Evolutionary conservation across 2,113 vertebrate species (phyloP).

Genomic region (Lathamus discolor): DNA sequence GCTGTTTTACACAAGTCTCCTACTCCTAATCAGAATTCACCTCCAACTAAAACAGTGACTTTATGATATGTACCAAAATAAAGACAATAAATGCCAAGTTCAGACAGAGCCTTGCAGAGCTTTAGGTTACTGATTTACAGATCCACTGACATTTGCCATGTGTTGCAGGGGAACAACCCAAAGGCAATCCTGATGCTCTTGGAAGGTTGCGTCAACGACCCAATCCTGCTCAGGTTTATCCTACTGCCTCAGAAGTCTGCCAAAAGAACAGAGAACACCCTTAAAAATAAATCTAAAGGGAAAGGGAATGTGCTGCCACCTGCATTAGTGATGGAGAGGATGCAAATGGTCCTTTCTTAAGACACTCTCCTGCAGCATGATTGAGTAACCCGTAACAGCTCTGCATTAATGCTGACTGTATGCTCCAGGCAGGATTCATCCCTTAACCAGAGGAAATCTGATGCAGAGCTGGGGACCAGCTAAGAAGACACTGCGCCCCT

Average conservation of each 20-base stretch:
- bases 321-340: background rate
- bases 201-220: background rate
- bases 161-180: fast-evolving
- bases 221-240: background rate
- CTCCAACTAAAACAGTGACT: fast-evolving
- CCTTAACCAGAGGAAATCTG: background rate
- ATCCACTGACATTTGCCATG: background rate
- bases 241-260: background rate
- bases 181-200: background rate
- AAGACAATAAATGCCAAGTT: background rate
- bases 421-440: background rate
- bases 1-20: background rate
- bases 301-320: background rate
- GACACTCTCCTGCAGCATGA: background rate
- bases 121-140: background rate
- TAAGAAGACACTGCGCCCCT: background rate
- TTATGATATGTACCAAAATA: background rate
- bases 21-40: background rate
- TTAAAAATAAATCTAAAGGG: background rate
- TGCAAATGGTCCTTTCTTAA: background rate
- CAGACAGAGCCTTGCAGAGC: background rate
- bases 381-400: background rate
- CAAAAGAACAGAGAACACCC: background rate
- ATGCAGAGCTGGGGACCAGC: background rate
- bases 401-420: background rate